Evolutionary conservation across 2,797 vertebrate genomes (phyloP), one percentile per base, ranked within the genome.

Genomic region (Pseudochirops cupreus): DNA sequence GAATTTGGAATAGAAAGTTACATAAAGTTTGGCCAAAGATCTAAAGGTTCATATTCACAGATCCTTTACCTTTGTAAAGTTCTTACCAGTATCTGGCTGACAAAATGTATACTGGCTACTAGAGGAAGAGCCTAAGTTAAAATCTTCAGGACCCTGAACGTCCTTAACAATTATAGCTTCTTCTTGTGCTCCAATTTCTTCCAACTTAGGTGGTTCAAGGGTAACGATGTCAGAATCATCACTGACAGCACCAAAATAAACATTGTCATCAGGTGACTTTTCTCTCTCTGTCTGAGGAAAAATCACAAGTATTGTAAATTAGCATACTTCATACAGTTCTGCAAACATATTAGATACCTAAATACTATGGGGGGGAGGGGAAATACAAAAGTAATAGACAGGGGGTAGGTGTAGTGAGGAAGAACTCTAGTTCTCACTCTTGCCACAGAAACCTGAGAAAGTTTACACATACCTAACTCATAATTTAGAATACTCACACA

Each of bases 181-280:
- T 39, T 99, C 99, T 94, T 98, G 98, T 95, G 93, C 97, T n/a
- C 98, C 99, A 89, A 96, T 95, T 98, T 99, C 99, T 96, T 98
- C 98, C 92, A 99, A 98, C 97, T 98, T 99, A n/a, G 99, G 96
- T 93, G 99, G 99, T 93, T 99, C 99, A 57, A 99, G 99, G 5
- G 99, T 99, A 98, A 99, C 98, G 56, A 99, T 99, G 98, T 99
- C 99, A 0, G 99, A 99, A 98, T 99, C 99, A 95, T 99, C 99
- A 0, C 99, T 99, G 98, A 98, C 98, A 93, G 99, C 98, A 97
- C 99, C 99, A 96, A 99, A 58, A 24, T 98, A 98, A 82, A 98
- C 98, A 5, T 96, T 98, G 95, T 99, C 99, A 92, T 99, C 99
- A 89, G 89, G 97, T 54, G 95, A 58, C 55, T 97, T 97, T 91